Evolutionary conservation across 2,113 vertebrate genomes (phyloP), one percentile per base, ranked within the genome.

Genomic region (Psophia crepitans): DNA sequence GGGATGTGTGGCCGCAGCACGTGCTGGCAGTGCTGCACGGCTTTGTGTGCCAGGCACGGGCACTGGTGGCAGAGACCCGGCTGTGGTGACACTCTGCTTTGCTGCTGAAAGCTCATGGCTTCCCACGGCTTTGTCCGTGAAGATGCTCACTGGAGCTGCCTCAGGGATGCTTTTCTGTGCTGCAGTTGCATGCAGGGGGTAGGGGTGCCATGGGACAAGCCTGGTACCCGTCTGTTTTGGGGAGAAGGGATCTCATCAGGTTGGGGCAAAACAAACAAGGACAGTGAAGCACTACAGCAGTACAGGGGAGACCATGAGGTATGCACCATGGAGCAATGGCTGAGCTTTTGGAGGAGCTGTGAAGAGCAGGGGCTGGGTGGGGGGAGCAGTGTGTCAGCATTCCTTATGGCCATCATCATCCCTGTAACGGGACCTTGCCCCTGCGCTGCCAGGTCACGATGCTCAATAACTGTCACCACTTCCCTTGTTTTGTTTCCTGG

Each of bases 401-500:
- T 32, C 39, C 33, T 48, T 69, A 12, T 23, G 53, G 37, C 61
- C 6, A 0, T 33, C 60, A 14, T n/a, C 6, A 9, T 64, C 57
- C 20, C 21, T 69, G 57, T 61, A 35, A 82, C 61, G 63, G 69
- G 30, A 65, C 69, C 24, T 87, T 39, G 12, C 44, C 48, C 48
- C 22, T 51, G 27, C 66, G 68, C 88, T 93, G 76, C 79, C 83
- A 60, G 75, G 28, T 78, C 32, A 13, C 43, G 43, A 30, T 2
- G 1, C 41, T 88, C 68, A 79, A 28, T 96, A 94, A 96, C 75
- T 78, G 32, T 73, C 70, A 61, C 39, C 1, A 6, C 65, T 75
- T 74, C 51, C 78, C 54, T 89, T 94, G 32, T 86, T 95, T 94
- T 97, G 71, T 96, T 87, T 96, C 85, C 91, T 66, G 92, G 93